Percentiles rank a stretch among this genome's conserved stretches.
Evolutionary conservation across 2,113 vertebrate species (phyloP).

Genomic region (Petrocephalus zakoni): DNA sequence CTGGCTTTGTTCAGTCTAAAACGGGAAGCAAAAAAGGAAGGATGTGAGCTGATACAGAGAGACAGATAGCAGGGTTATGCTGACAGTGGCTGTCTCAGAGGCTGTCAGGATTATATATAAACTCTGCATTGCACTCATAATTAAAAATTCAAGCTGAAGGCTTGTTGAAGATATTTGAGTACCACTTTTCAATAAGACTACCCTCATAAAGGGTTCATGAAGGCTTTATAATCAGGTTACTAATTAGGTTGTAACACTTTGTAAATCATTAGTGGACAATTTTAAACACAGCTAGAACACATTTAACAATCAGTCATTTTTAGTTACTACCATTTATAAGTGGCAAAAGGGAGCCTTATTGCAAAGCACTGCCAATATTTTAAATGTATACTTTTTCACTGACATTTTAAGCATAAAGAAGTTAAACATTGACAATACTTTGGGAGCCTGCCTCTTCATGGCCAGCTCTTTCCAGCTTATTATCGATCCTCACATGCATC

Average conservation of each 20-base stretch:
- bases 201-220: background rate
- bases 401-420: background rate
- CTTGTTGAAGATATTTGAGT: background rate
- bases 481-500: background rate
- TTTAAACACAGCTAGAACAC: no score
- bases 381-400: background rate
- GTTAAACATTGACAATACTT: no score
- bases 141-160: background rate
- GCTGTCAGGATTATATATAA: background rate
- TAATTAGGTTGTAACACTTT: background rate
- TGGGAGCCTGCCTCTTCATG: no score
- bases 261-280: no score
- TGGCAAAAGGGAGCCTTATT: no score
- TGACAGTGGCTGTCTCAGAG: background rate
- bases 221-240: background rate
- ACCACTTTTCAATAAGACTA: background rate
- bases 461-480: background rate
- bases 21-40: background rate
- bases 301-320: no score
- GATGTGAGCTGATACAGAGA: background rate
- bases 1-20: background rate
- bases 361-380: no score
- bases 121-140: background rate
- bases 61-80: background rate
- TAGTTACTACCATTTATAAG: no score